Percentiles rank a stretch among this genome's conserved stretches.
Evolutionary conservation across 1,140 invertebrate species (phyloP).

Genomic region (Calliphora vicina): DNA sequence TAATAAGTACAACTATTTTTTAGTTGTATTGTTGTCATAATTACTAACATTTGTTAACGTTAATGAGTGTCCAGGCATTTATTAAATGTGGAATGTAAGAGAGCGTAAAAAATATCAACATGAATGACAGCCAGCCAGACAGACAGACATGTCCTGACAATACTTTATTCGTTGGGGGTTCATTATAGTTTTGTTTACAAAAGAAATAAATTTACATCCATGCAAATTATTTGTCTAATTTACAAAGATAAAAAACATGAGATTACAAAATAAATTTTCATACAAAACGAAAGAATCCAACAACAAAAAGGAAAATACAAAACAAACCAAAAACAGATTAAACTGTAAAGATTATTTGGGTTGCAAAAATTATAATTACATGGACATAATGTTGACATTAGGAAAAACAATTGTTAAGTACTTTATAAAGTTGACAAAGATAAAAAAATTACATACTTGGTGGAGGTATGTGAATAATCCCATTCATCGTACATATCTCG

Average conservation of each 20-base stretch:
- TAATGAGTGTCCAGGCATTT: conserved; percentile 24
- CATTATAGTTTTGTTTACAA: background rate
- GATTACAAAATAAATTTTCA: background rate
- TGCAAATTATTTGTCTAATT: conserved; percentile 6
- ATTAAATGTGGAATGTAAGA: background rate
- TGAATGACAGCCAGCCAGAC: background rate
- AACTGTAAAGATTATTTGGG: too few species aligned
- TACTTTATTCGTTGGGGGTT: background rate
- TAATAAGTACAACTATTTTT: background rate
- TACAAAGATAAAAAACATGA: background rate
- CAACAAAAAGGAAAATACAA: background rate
- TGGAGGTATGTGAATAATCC: too few species aligned
- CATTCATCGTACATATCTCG: too few species aligned
- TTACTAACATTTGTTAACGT: conserved; percentile 30
- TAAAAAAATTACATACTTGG: too few species aligned
- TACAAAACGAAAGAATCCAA: background rate
- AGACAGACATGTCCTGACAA: conserved; percentile 21
- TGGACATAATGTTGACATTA: too few species aligned
- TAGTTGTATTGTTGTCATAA: conserved; percentile 6
- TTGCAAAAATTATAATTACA: too few species aligned
- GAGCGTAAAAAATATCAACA: background rate
- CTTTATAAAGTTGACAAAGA: too few species aligned
- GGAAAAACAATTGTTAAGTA: too few species aligned
- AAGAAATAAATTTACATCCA: background rate
- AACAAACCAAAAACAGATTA: conserved; percentile 2